Base-by-base conservation (phyloP, 2,797 vertebrate genomes). In the Sebastes flavidus region DNA sequence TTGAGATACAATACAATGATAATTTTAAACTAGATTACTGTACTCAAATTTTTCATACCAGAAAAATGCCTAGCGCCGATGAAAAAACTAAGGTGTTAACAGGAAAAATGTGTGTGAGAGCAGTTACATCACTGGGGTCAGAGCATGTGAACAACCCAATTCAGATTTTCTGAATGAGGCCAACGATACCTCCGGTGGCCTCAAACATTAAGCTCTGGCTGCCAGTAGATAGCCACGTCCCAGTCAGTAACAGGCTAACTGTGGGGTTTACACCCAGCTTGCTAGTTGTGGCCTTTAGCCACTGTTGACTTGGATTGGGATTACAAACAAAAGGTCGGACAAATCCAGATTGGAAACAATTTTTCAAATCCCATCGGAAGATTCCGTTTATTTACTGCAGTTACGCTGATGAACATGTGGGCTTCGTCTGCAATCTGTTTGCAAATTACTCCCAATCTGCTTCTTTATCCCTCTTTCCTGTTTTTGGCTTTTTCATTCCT, bases 311-410 rank as follows among this genome's bases (percentile, higher is more conserved):
- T 65, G 55, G 42, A 80, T 86, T 20, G 55, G 62, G 65, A 83
- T 84, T 75, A 75, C 42, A 79, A 76, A 85, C 46, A 82, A 82
- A 85, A 82, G 65, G 72, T 88, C 36, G 9, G 20, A 82, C 27
- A 83, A 78, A 88, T 76, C 68, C 81, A 80, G 72, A 83, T 24
- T 42, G 74, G 32, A 87, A 68, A 83, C 46, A 52, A 83, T 34
- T 61, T 85, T 6, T 42, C 38, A 66, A 84, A 84, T 72, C 70
- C 76, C 54, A 68, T 30, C 42, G 58, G 52, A 70, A 79, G 76
- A 87, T 84, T 79, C 65, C 0, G 54, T 82, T 59, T 49, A 75
- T 71, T 84, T 81, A 82, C 24, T 77, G 27, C 49, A 56, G 49
- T 71, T 69, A 71, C 49, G 68, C 54, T 72, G 38, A 76, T 82